phyloP scores from a whole-genome alignment of 2,797 vertebrate species.

The Clamator glandarius region DNA sequence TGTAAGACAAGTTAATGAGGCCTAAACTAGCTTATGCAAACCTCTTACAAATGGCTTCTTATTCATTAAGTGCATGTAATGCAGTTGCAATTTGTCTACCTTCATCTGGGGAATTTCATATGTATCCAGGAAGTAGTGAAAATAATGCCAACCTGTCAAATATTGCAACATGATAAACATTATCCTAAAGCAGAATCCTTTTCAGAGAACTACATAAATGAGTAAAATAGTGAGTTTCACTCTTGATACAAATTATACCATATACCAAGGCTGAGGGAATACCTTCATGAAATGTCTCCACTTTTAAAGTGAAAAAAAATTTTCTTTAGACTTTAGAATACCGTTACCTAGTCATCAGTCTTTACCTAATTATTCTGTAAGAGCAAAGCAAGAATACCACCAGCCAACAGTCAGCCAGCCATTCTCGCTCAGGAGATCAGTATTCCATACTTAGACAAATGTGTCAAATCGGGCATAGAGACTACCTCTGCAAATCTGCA shows the following conservation, averaged over 20 bases:
- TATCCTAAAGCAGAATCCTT: background rate
- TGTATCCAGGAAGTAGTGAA: background rate
- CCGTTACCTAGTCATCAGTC: background rate
- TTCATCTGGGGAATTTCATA: background rate
- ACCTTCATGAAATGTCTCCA: background rate
- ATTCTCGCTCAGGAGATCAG: background rate
- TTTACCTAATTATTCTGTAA: background rate
- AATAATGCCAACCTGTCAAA: background rate
- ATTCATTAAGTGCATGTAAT: background rate
- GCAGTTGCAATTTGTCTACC: background rate
- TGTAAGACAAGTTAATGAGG: background rate
- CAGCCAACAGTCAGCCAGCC: background rate
- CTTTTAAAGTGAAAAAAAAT: background rate
- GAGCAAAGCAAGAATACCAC: background rate
- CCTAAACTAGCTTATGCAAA: background rate
- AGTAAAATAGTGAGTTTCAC: background rate
- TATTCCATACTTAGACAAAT: background rate
- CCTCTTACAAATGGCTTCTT: background rate
- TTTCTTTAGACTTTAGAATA: background rate
- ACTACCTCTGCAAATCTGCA: background rate
- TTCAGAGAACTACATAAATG: background rate
- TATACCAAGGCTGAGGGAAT: background rate
- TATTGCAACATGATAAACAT: background rate
- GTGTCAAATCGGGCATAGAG: background rate
- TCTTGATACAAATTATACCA: background rate